Evolutionary conservation across 2,888 invertebrate species (phyloP).

Genomic region (Petrolisthes manimaculis): DNA sequence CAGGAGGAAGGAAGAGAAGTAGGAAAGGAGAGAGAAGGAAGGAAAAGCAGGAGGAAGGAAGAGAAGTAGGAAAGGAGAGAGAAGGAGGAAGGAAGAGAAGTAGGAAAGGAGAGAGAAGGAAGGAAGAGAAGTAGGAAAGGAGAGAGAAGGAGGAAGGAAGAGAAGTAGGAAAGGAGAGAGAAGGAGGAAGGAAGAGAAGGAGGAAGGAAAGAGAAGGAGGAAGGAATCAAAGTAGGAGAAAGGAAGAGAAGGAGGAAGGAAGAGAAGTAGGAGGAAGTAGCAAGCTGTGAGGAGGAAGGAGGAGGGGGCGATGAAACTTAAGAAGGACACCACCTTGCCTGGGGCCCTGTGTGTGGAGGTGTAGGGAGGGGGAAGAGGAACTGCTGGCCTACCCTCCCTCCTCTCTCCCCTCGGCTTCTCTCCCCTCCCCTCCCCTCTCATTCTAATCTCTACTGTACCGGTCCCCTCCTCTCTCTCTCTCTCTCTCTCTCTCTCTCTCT

Average conservation of each 20-base stretch:
- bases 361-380: background rate
- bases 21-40: no score
- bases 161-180: background rate
- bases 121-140: background rate
- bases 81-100: background rate
- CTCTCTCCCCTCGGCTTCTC: background rate
- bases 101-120: background rate
- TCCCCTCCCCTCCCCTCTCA: conserved; percentile 8
- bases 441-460: background rate
- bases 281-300: background rate
- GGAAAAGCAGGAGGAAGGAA: background rate
- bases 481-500: background rate
- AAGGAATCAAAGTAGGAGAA: background rate
- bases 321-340: background rate
- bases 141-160: background rate
- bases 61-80: background rate
- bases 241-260: background rate
- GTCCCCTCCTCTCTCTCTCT: background rate
- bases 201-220: background rate
- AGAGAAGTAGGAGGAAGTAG: background rate
- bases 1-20: background rate
- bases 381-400: background rate
- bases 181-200: background rate
- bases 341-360: no score
- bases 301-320: background rate